phyloP scores from a whole-genome alignment of 2,113 vertebrate species.

The Octodon degus region DNA sequence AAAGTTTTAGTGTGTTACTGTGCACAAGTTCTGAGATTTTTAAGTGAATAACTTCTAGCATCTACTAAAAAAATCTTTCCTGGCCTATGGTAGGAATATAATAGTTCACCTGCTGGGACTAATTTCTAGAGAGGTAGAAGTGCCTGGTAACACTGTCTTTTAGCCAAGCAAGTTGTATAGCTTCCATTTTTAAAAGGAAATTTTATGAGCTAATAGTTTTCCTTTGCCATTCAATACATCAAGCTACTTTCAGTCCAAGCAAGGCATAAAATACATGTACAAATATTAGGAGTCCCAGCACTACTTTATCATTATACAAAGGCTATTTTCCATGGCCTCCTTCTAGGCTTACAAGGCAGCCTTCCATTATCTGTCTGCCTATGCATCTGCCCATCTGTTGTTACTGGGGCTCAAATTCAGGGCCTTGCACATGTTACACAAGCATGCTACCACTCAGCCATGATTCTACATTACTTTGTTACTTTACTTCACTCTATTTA shows the following conservation, averaged over 20 bases:
- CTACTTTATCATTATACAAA: constrained; percentile 24
- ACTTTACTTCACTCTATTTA: constrained; percentile 9
- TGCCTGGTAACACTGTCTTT: constrained; percentile 62
- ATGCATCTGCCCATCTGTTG: not conserved
- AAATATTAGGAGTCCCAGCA: constrained; percentile 13
- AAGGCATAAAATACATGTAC: constrained; percentile 46
- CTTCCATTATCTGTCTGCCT: not conserved
- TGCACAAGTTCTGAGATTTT: constrained; percentile 61
- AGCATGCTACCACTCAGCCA: not conserved
- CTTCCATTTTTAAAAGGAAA: constrained; percentile 61
- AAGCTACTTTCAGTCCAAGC: constrained; percentile 51
- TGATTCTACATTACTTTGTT: constrained; percentile 51
- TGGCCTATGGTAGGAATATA: constrained; percentile 42
- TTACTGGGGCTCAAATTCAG: not conserved
- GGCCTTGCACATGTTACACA: not conserved
- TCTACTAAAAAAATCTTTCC: constrained; percentile 46
- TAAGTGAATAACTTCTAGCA: constrained; percentile 6
- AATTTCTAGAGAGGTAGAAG: constrained; percentile 75
- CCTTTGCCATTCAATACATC: constrained; percentile 43
- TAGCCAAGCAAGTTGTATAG: constrained; percentile 66
- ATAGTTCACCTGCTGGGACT: constrained; percentile 74
- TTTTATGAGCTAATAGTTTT: constrained; percentile 59
- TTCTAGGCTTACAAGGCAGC: not conserved
- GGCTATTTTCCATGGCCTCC: not conserved
- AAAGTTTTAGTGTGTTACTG: constrained; percentile 54